Evolutionary conservation across 2,888 invertebrate genomes (phyloP), one percentile per base, ranked within the genome.

Genomic region (Andrena fulva): DNA sequence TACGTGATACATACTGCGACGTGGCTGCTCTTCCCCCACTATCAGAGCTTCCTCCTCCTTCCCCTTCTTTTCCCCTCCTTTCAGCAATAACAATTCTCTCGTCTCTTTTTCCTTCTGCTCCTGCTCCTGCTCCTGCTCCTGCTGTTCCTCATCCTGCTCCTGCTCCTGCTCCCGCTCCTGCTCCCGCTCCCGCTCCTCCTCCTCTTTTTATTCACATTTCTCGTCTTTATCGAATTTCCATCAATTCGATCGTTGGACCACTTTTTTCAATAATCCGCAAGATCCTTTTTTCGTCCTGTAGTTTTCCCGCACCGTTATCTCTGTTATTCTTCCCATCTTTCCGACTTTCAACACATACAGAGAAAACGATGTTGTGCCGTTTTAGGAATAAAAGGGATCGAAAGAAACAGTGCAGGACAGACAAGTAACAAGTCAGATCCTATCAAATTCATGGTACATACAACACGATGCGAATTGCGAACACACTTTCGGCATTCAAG

Each of bases 231-330:
- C n/a, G 29, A 27, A 29, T 66, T 29, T 31, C n/a, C 66, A 66
- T 48, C 29, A n/a, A n/a, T 66, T 29, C 50, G 48, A 66, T 48
- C 50, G 29, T 50, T 42, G 29, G 50, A 66, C 16, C 29, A 66
- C 20, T 50, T 48, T 42, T 29, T 66, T 29, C 27, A 48, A 20
- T 8, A 29, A 66, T 5, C 27, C 50, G 48, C 52, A 52, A 52
- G 8, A 6, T 20, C 52, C 20, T 7, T 52, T 20, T 20, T 20
- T 52, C 52, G 52, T 52, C 52, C 8, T 2, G 20, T 52, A 52
- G n/a, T 52, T 20, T 52, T 52, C 20, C 20, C 52, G 52, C 20
- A n/a, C 52, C 20, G 20, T 52, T 52, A 20, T 20, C 52, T 52
- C 20, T 52, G 20, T 52, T 52, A 42, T 42, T 42, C 42, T 42